A percentile compares a stretch with the other conserved stretches of the same genome.
These are phyloP conservation scores for Lacerta agilis DNA, from an alignment of 2,797 vertebrate genomes.

Conservation along the genomic window DNA sequence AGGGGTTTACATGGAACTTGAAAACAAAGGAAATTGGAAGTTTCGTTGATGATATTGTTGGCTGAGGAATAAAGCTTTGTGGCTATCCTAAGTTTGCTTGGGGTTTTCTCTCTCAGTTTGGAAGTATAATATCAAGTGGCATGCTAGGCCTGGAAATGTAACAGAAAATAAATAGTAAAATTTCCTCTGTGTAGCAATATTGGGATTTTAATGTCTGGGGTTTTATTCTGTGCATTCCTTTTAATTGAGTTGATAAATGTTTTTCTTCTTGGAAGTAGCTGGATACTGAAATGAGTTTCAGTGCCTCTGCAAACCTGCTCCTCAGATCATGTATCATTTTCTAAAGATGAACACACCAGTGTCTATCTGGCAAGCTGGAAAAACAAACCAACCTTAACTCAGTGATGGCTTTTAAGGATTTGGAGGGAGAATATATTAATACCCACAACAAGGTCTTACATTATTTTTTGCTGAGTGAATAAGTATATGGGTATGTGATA, in stretches of 20 bases:
- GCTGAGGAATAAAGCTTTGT: constrained; percentile 14
- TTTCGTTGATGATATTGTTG: constrained; percentile 35
- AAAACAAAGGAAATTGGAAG: constrained; percentile 42
- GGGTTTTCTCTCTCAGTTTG: neutral
- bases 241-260: neutral
- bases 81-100: constrained; percentile 25
- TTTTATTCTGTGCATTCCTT: neutral
- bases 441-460: neutral
- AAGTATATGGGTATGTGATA: neutral
- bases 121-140: neutral
- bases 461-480: neutral
- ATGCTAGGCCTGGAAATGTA: neutral
- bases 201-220: neutral
- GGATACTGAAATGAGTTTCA: neutral
- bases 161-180: neutral
- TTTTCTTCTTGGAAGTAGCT: neutral
- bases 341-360: neutral
- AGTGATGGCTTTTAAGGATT: neutral
- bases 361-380: neutral
- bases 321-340: neutral
- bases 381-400: neutral
- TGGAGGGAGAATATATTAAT: neutral
- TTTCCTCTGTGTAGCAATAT: neutral
- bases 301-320: neutral
- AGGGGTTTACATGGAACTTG: constrained; percentile 6